Conservation (phyloP, 2,113 vertebrate genomes). For the Thermophis baileyi region DNA sequence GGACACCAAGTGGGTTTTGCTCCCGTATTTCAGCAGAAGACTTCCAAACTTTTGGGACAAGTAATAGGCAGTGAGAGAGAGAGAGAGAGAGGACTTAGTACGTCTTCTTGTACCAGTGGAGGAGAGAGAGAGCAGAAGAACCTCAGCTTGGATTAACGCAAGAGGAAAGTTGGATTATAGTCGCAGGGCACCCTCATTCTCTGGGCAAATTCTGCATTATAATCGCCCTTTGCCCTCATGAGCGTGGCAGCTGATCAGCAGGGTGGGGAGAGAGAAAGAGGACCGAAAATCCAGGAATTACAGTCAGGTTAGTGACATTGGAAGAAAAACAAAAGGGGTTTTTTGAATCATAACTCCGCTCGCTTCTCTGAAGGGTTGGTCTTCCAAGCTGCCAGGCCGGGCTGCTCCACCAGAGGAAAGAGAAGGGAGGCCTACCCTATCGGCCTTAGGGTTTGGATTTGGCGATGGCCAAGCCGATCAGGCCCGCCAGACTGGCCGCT, state of each 20-base stretch:
- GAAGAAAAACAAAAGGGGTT: neutral
- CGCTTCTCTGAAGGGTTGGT: neutral
- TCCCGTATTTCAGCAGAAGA: neutral
- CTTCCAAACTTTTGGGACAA: neutral
- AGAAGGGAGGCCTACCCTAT: neutral
- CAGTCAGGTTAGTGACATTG: neutral
- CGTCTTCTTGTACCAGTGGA: neutral
- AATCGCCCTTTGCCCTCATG: neutral
- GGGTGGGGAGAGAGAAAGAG: neutral
- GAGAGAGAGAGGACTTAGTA: neutral
- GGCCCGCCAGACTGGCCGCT: slow-evolving; percentile 82
- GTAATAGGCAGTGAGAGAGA: too few relatives aligned
- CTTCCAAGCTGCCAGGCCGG: neutral
- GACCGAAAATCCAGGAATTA: neutral
- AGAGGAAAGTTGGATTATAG: neutral
- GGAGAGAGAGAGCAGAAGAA: too few relatives aligned
- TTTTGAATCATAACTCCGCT: neutral
- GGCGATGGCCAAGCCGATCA: slow-evolving; percentile 84
- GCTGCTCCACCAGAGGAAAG: neutral
- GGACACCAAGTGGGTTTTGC: neutral
- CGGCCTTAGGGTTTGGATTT: slow-evolving; percentile 80
- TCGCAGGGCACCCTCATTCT: neutral
- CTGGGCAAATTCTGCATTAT: neutral
- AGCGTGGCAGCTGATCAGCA: neutral
- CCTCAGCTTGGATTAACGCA: neutral